phyloP scores from a whole-genome alignment of 1,140 invertebrate species.

The Drosophila mauritiana region DNA sequence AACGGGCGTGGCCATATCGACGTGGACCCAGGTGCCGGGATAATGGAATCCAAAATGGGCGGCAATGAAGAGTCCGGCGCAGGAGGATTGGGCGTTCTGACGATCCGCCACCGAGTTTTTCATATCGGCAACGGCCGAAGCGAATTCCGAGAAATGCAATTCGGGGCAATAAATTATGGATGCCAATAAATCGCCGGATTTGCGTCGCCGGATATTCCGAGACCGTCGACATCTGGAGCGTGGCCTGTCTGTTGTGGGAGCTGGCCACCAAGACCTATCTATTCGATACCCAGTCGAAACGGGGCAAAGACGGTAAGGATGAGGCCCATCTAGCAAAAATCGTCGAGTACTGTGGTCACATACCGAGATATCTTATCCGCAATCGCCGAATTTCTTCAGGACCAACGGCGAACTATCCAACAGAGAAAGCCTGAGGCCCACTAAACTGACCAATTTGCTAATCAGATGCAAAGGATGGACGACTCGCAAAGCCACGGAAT shows the following conservation, averaged over 20 bases:
- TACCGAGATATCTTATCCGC: constrained; percentile 95
- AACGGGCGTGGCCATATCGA: constrained; percentile 95
- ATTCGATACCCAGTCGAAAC: constrained; percentile 97
- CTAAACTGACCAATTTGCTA: constrained; percentile 94
- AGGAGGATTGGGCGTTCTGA: constrained; percentile 92
- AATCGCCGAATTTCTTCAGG: constrained; percentile 96
- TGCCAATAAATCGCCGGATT: constrained; percentile 92
- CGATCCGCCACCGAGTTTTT: constrained; percentile 95
- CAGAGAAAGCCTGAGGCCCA: constrained; percentile 95
- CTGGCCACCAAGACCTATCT: constrained; percentile 99
- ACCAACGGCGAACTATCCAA: constrained; percentile 94
- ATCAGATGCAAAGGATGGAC: constrained; percentile 96
- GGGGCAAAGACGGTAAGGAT: constrained; percentile 92
- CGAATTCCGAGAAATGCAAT: constrained; percentile 94
- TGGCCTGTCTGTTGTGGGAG: constrained; percentile 99
- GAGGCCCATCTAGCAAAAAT: constrained; percentile 98
- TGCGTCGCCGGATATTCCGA: constrained; percentile 73
- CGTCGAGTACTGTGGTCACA: constrained; percentile 97
- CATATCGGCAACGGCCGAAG: constrained; percentile 94
- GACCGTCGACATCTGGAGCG: constrained; percentile 98
- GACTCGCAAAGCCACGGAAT: constrained; percentile 91
- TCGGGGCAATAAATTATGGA: constrained; percentile 94
- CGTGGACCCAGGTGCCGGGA: constrained; percentile 93
- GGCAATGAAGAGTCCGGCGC: constrained; percentile 94
- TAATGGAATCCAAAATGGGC: constrained; percentile 95